Percentiles rank a stretch among this genome's conserved stretches.
phyloP scores from a whole-genome alignment of 2,888 invertebrate genomes.

The Micropterix aruncella region DNA sequence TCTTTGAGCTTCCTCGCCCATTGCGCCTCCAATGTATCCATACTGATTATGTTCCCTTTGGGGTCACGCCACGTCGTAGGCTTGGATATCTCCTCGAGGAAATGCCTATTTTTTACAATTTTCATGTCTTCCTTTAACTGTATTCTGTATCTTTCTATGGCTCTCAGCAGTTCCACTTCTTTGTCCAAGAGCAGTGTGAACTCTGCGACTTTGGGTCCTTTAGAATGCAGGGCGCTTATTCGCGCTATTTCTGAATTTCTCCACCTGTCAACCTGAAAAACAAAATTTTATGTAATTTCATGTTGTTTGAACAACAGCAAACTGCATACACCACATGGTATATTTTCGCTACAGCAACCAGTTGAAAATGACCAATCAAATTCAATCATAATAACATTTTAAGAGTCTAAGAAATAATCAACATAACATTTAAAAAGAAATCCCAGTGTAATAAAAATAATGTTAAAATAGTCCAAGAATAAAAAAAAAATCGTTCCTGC shows the following conservation, averaged over 20 bases:
- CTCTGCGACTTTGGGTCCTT: slow-evolving; percentile 55
- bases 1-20: slow-evolving; percentile 61
- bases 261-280: slow-evolving; percentile 46
- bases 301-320: no score
- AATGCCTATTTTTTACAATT: slow-evolving; percentile 42
- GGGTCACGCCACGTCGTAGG: slow-evolving; percentile 66
- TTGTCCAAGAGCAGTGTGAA: slow-evolving; percentile 56
- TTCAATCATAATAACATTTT: no score
- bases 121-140: slow-evolving; percentile 43
- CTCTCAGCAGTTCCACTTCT: slow-evolving; percentile 53
- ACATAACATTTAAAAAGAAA: no score
- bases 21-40: slow-evolving; percentile 73
- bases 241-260: slow-evolving; percentile 46
- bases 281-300: no score
- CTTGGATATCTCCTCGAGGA: slow-evolving; percentile 52
- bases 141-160: slow-evolving; percentile 52
- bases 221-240: slow-evolving; percentile 47
- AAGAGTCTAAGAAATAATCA: no score
- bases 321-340: no score
- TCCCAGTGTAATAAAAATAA: no score
- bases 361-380: no score
- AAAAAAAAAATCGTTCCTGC: no score
- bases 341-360: no score
- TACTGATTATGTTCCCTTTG: slow-evolving; percentile 53
- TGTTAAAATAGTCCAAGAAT: no score